Evolutionary conservation across 2,888 invertebrate species (phyloP), one percentile per base, ranked within the genome.

Genomic region (Hemicrepidius hirtus): DNA sequence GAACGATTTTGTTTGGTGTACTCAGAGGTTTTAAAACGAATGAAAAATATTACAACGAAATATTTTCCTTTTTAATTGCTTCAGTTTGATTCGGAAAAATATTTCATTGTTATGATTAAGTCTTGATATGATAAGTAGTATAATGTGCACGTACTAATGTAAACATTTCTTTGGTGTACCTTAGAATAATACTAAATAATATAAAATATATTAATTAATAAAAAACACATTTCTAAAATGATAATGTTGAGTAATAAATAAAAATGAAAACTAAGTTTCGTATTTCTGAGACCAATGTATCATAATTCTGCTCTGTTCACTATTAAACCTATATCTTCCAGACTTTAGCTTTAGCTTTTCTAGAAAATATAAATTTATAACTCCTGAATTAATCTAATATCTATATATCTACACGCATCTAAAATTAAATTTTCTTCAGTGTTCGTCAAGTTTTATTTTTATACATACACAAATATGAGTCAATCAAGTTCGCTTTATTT

Each of bases 151-250:
- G 75, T 68, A 57, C 71, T 74, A 73, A 70, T 74, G 24, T 70
- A 71, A 82, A 83, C 81, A 81, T 82, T 81, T 86, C 86, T 86
- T 86, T 86, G 86, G 86, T 86, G 86, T 86, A 75, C 80, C 84
- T 85, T 86, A 86, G 77, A 78, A 44, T 74, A 74, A 81, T 78
- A 79, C 82, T 83, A 84, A 85, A 78, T 73, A 79, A 78, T 74
- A 77, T 76, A 75, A 77, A 83, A 83, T 83, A 84, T 83, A 84
- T 84, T 77, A 83, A 80, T 65, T 57, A 70, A 64, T 64, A 81
- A 83, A 81, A 83, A 83, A 80, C 79, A 81, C 81, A 81, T 81
- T 81, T 80, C 77, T 76, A 79, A 81, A 83, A 80, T 81, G 78
- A 77, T 76, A 78, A 80, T 75, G 76, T 67, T 64, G 62, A 73